These are phyloP conservation scores for Bimastos eiseni DNA, from an alignment of 2,888 invertebrate species.

Conservation along the genomic window DNA sequence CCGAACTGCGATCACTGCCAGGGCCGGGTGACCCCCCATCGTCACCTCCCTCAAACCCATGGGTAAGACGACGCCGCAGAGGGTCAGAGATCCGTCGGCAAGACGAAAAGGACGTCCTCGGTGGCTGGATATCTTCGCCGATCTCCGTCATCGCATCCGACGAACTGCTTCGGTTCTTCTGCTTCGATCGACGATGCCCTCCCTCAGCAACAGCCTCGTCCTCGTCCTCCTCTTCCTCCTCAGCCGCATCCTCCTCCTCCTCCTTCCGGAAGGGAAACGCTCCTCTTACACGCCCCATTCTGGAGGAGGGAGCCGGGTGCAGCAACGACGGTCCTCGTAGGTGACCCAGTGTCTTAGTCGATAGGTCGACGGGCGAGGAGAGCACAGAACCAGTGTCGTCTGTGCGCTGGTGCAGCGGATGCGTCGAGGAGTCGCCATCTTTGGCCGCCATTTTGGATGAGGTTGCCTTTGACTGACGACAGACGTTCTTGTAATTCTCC, in stretches of 20 bases:
- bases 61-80: not conserved
- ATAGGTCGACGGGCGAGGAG: not conserved
- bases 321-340: not conserved
- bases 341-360: not conserved
- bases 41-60: not conserved
- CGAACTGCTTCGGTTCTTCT: constrained; percentile 27
- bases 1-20: constrained; percentile 1
- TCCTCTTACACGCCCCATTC: not conserved
- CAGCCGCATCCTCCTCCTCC: not conserved
- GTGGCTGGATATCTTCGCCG: not conserved
- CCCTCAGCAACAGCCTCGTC: not conserved
- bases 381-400: not conserved
- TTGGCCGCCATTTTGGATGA: not conserved
- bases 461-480: constrained; percentile 19
- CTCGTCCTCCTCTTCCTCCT: not conserved
- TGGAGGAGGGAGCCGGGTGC: not conserved
- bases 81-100: constrained; percentile 30
- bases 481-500: constrained; percentile 61
- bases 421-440: not conserved
- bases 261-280: not conserved
- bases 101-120: not conserved
- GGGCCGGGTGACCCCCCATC: not conserved
- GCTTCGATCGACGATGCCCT: not conserved
- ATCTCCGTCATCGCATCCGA: constrained; percentile 23
- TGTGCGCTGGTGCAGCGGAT: not conserved